A percentile compares a stretch with the other conserved stretches of the same genome.
Conservation (phyloP, 35 echinoderm and acorn worm genomes). For the Lytechinus pictus region DNA sequence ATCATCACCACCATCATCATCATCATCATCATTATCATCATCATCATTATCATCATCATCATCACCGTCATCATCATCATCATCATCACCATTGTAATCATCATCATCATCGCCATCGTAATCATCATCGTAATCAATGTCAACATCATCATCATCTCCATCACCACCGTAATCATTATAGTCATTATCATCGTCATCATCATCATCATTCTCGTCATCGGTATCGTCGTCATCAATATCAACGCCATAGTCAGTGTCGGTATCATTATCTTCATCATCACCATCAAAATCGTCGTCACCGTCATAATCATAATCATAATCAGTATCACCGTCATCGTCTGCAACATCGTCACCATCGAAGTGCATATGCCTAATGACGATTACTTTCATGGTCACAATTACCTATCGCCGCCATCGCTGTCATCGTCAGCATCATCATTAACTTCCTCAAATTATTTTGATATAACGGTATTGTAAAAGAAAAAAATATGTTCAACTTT, state of each 20-base stretch:
- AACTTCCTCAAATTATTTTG: too few species aligned
- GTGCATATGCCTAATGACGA: too few species aligned
- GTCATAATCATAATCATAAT: too few species aligned
- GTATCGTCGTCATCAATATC: neutral
- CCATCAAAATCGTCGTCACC: too few species aligned
- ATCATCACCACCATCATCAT: neutral
- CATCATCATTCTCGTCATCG: neutral
- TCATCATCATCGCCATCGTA: neutral
- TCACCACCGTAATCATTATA: neutral
- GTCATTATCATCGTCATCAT: neutral
- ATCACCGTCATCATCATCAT: neutral
- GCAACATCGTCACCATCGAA: too few species aligned
- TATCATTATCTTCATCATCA: too few species aligned
- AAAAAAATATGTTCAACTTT: too few species aligned
- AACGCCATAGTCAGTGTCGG: neutral
- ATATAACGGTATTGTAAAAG: too few species aligned
- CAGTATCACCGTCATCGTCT: too few species aligned
- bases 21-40: slow-evolving; percentile 7
- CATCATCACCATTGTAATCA: neutral
- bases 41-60: slow-evolving; percentile 22
- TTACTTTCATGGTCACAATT: too few species aligned
- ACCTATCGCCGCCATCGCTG: too few species aligned
- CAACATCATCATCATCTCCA: neutral
- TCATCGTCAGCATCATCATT: too few species aligned
- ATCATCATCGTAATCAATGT: neutral